Conservation (phyloP, 2,797 vertebrate species). For the Poeciliopsis turneri region DNA sequence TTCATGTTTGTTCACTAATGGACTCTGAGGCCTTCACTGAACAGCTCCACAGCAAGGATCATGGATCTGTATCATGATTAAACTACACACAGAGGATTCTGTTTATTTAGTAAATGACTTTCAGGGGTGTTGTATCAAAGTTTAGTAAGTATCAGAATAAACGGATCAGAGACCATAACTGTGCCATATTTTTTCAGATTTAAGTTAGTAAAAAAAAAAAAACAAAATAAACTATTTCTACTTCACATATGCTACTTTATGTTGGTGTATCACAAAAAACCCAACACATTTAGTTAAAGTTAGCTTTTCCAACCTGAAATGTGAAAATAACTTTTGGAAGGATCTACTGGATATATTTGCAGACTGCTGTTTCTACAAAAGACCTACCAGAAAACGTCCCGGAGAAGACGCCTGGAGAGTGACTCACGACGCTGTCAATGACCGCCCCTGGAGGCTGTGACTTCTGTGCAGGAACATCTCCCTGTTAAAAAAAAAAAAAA, state of each 20-base stretch:
- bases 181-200: background rate
- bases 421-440: constrained; percentile 94
- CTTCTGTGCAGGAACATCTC: constrained; percentile 69
- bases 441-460: constrained; percentile 88
- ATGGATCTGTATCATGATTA: background rate
- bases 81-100: background rate
- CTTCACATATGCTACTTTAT: background rate
- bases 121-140: background rate
- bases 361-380: background rate
- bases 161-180: background rate
- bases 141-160: background rate
- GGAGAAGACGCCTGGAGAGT: constrained; percentile 93
- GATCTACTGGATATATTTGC: background rate
- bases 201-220: background rate
- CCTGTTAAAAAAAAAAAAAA: constrained; percentile 64
- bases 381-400: constrained; percentile 93
- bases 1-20: background rate
- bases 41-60: no score
- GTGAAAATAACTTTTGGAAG: background rate
- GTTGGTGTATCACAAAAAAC: background rate
- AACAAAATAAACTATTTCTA: background rate
- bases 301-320: background rate
- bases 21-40: background rate
- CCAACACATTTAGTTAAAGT: background rate
- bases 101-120: background rate